Percentiles rank a stretch among this genome's conserved stretches.
Conservation (phyloP, 53 echinoderm and acorn worm species). For the Paracentrotus lividus region DNA sequence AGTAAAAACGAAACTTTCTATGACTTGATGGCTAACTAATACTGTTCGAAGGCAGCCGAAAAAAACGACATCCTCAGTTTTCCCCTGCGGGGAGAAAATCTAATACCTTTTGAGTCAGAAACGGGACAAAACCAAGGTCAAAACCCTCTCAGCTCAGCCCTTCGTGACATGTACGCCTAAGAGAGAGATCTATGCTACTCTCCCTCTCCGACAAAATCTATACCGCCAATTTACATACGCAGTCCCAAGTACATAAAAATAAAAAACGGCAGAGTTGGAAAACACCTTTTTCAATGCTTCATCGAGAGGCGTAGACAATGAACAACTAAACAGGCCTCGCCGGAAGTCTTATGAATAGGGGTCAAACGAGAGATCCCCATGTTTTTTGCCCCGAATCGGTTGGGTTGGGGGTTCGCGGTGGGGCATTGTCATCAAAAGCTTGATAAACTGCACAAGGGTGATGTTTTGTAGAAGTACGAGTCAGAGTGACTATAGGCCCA, state of each 20-base stretch:
- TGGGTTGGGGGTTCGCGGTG: slow-evolving; percentile 6
- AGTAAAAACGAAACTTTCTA: neutral
- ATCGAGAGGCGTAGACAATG: slow-evolving; percentile 36
- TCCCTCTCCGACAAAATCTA: slow-evolving; percentile 58
- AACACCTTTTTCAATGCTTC: slow-evolving; percentile 43
- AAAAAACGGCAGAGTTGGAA: slow-evolving; percentile 34
- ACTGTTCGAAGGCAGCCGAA: neutral
- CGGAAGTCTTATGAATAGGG: slow-evolving; percentile 67
- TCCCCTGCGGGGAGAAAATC: slow-evolving; percentile 33
- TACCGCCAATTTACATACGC: slow-evolving; percentile 65
- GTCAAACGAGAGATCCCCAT: slow-evolving; percentile 42
- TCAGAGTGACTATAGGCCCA: slow-evolving; percentile 16
- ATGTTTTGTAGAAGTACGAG: slow-evolving; percentile 1
- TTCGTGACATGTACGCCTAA: slow-evolving; percentile 57
- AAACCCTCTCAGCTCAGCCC: slow-evolving; percentile 34
- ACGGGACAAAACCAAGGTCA: slow-evolving; percentile 58
- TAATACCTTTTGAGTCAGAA: slow-evolving; percentile 49
- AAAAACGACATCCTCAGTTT: slow-evolving; percentile 45
- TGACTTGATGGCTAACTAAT: neutral
- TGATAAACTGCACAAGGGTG: neutral
- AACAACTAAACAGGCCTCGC: slow-evolving; percentile 21
- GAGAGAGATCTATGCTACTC: slow-evolving; percentile 45
- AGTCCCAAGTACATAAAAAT: slow-evolving; percentile 42
- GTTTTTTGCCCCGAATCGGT: neutral
- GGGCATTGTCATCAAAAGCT: slow-evolving; percentile 32